Conservation (phyloP, 1,140 invertebrate genomes). For the Drosophila gunungcola region DNA sequence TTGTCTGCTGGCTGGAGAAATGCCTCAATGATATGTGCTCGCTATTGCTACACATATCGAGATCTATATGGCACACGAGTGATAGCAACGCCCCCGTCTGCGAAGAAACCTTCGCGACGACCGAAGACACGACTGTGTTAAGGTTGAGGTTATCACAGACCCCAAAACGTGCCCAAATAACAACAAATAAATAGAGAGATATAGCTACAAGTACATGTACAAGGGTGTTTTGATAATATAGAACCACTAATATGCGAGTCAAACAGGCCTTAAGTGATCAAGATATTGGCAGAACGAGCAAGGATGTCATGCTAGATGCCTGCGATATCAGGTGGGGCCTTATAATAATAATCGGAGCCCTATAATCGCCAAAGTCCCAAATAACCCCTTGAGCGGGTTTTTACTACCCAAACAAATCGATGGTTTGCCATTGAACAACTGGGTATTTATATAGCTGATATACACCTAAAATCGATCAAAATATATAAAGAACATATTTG, state of each 20-base stretch:
- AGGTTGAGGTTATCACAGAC: conserved; percentile 77
- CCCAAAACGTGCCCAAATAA: conserved; percentile 60
- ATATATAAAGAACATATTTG: too few relatives aligned
- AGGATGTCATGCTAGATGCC: conserved; percentile 6
- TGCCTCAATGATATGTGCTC: conserved; percentile 28
- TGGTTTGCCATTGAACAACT: neutral
- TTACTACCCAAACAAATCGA: conserved; percentile 14
- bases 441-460: too few relatives aligned
- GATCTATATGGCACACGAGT: conserved; percentile 25
- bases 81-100: conserved; percentile 37
- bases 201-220: conserved; percentile 44
- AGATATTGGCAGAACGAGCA: conserved; percentile 33
- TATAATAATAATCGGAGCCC: neutral
- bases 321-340: conserved; percentile 13
- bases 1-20: conserved; percentile 27
- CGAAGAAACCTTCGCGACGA: conserved; percentile 30
- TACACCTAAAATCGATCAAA: too few relatives aligned
- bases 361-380: conserved; percentile 11
- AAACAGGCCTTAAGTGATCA: conserved; percentile 72
- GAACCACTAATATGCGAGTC: conserved; percentile 50
- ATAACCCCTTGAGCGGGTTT: conserved; percentile 1
- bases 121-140: conserved; percentile 57
- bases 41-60: conserved; percentile 27
- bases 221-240: conserved; percentile 44
- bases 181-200: conserved; percentile 36